Evolutionary conservation across 2,113 vertebrate genomes (phyloP), one percentile per base, ranked within the genome.

Genomic region (Morphnarchus princeps): DNA sequence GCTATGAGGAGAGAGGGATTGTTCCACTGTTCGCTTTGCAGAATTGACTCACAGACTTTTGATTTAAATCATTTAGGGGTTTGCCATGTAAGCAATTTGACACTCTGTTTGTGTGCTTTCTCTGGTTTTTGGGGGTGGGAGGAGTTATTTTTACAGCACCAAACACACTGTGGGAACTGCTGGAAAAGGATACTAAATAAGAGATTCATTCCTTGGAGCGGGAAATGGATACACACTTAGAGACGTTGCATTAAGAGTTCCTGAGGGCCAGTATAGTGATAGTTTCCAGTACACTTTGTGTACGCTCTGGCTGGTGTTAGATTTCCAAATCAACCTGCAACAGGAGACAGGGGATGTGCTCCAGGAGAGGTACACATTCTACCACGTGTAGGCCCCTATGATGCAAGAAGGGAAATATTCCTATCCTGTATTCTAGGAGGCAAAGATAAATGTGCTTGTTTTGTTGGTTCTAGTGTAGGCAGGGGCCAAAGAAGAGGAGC

Each of bases 371-470:
- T 36, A 9, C 13, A 7, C 26, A 12, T 28, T 43, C 43, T 19
- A 69, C 21, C 63, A 69, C 11, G 18, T 42, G 84, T 10, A 86
- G 82, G 87, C 34, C 82, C 36, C 59, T 6, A 5, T 15, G 34
- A 76, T 67, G 86, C 71, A 63, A 54, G 62, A 90, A 88, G 45
- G 69, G 81, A 84, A 81, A 70, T 26, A 54, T 7, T 74, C 52
- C 28, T n/a, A 14, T 62, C 52, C 65, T 31, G n/a, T 74, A 91
- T 90, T 90, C 66, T 74, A 8, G 18, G 84, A 91, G 79, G 95
- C 73, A 96, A 91, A 90, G 92, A 97, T 91, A 96, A 97, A 96
- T 84, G 93, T 57, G 88, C 88, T 86, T 90, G 79, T 66, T 84
- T 87, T 90, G 76, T 89, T 89, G 92, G 86, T 80, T 87, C 96